Evolutionary conservation across 1,140 invertebrate genomes (phyloP).

Genomic region (Ladona fulva): DNA sequence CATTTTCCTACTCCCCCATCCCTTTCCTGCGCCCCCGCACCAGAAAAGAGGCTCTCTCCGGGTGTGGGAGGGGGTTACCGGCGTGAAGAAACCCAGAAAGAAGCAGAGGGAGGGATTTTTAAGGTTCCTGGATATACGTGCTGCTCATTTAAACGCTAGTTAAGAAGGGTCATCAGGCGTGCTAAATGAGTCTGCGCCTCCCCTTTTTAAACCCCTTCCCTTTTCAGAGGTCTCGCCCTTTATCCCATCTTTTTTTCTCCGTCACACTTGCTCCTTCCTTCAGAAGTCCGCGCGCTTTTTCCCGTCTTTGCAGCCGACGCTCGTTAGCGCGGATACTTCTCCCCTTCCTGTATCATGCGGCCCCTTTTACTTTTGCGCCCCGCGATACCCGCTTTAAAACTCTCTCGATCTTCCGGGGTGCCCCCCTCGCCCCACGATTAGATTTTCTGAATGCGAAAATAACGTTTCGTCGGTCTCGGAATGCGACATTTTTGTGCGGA

Average conservation of each 20-base stretch:
- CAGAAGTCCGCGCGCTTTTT: background rate
- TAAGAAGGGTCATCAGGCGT: conserved; percentile 3
- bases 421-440: too few species aligned
- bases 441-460: too few species aligned
- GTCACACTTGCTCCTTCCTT: background rate
- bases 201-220: background rate
- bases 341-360: background rate
- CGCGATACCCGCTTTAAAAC: too few species aligned
- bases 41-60: background rate
- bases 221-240: background rate
- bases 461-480: too few species aligned
- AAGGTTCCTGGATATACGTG: background rate
- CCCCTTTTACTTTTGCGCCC: background rate
- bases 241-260: background rate
- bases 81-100: background rate
- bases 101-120: background rate
- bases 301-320: background rate
- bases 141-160: conserved; percentile 4
- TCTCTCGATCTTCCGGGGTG: too few species aligned
- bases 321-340: background rate
- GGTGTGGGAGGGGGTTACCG: background rate
- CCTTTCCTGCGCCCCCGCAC: background rate
- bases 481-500: too few species aligned
- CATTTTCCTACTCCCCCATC: background rate
- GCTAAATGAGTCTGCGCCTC: conserved; percentile 7